Evolutionary conservation across 2,888 invertebrate species (phyloP), one percentile per base, ranked within the genome.

Genomic region (Epistrophe grossulariae): DNA sequence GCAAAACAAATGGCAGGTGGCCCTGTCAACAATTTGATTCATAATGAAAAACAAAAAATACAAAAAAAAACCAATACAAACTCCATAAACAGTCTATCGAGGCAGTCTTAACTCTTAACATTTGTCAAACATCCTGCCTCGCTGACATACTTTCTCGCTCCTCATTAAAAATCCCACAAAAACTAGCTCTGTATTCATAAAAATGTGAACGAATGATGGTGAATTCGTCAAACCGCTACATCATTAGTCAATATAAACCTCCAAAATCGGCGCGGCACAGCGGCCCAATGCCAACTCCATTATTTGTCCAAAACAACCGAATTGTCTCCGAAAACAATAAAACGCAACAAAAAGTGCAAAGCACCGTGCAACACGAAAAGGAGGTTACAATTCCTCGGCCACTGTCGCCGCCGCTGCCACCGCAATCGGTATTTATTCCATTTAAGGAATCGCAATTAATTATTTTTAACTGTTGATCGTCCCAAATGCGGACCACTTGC

Each of bases 361-460:
- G 19, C 45, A 43, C 43, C 59, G 24, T 66, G 60, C 62, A 68
- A 55, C 72, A 71, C 81, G 31, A 57, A 50, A 50, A 48, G 48
- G 66, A 73, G 40, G 66, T 62, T 48, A 9, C 74, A 48, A 66
- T 66, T 59, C 59, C 50, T 28, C 64, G 57, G 43, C 59, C 68
- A n/a, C n/a, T n/a, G 24, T 3, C 24, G 24, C 24, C 24, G 24
- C 24, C 24, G 24, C 24, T 3, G 50, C 79, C 71, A 48, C 77
- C 74, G 55, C 77, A 80, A 85, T 78, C 43, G 85, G 79, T 82
- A 88, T 91, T 90, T 90, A 90, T 89, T 90, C 92, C 93, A 90
- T 92, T 92, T 91, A 92, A 91, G 92, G 93, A 90, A 92, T 91
- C 90, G 91, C 93, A 93, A 92, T 92, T 92, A 92, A 92, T 92